Evolutionary conservation across 2,797 vertebrate species (phyloP).

Genomic region (Centropyge bicolor): DNA sequence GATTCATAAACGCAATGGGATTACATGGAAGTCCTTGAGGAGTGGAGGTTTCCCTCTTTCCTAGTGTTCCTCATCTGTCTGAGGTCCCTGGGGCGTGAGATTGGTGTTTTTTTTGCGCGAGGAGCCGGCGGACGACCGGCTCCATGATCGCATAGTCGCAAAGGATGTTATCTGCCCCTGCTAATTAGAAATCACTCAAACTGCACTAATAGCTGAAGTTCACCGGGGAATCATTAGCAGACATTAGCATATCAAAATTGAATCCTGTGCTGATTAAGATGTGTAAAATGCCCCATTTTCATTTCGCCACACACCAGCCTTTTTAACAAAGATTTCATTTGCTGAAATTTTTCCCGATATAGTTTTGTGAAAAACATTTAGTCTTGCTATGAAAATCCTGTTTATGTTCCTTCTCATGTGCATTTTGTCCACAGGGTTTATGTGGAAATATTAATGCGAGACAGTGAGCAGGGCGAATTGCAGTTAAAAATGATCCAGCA

Average conservation of each 20-base stretch:
- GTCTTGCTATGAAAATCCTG: neutral
- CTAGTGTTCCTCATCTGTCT: slow-evolving; percentile 18
- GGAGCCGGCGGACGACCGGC: slow-evolving; percentile 32
- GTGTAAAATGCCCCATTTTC: slow-evolving; percentile 48
- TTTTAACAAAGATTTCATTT: slow-evolving; percentile 5
- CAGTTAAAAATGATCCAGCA: neutral
- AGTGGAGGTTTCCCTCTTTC: slow-evolving; percentile 25
- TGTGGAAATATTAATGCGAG: slow-evolving; percentile 12
- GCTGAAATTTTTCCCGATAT: neutral
- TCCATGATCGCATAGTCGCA: slow-evolving; percentile 56
- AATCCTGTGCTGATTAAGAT: slow-evolving; percentile 61
- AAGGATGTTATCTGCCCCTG: slow-evolving; percentile 56
- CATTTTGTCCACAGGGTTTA: neutral
- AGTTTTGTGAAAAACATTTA: neutral
- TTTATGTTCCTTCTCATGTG: neutral
- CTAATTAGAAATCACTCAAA: slow-evolving; percentile 76
- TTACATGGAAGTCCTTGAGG: slow-evolving; percentile 27
- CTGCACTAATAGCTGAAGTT: slow-evolving; percentile 68
- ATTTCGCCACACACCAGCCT: neutral
- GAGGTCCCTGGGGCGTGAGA: slow-evolving; percentile 44
- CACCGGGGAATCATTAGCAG: slow-evolving; percentile 66
- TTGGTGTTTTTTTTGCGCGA: slow-evolving; percentile 55
- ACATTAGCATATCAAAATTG: slow-evolving; percentile 72
- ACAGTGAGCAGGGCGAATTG: neutral
- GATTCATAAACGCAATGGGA: slow-evolving; percentile 34